Evolutionary conservation across 2,888 invertebrate species (phyloP).

Genomic region (Phytoseiulus persimilis): DNA sequence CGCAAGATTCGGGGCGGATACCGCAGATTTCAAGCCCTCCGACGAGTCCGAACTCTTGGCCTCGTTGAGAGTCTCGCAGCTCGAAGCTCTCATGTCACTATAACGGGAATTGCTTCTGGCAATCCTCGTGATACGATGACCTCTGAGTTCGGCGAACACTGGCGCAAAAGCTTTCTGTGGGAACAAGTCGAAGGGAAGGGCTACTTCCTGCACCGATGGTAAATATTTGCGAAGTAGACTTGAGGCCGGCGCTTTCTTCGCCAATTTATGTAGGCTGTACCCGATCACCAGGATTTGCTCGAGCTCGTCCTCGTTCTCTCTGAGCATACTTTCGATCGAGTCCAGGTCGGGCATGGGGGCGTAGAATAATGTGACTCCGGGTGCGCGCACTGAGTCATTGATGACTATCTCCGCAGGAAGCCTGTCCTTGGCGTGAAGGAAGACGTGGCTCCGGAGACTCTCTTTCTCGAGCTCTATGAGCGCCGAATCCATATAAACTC

Average conservation of each 20-base stretch:
- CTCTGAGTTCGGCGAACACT: neutral
- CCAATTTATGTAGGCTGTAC: slow-evolving; percentile 16
- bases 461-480: slow-evolving; percentile 37
- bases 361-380: slow-evolving; percentile 15
- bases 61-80: slow-evolving; percentile 12
- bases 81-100: slow-evolving; percentile 24
- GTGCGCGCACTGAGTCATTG: slow-evolving; percentile 9
- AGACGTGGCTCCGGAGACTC: slow-evolving; percentile 33
- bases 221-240: neutral
- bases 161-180: slow-evolving; percentile 22
- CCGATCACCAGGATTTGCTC: neutral
- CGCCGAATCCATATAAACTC: neutral
- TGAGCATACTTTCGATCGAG: neutral
- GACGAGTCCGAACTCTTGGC: neutral
- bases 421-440: neutral
- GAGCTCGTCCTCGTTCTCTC: neutral
- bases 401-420: neutral
- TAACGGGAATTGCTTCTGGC: neutral
- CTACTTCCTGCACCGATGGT: neutral
- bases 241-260: neutral
- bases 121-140: neutral
- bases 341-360: slow-evolving; percentile 13
- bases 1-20: slow-evolving; percentile 14
- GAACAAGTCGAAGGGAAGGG: neutral
- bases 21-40: neutral